Evolutionary conservation across 2,888 invertebrate genomes (phyloP), one percentile per base, ranked within the genome.

Genomic region (Clostera curtula): DNA sequence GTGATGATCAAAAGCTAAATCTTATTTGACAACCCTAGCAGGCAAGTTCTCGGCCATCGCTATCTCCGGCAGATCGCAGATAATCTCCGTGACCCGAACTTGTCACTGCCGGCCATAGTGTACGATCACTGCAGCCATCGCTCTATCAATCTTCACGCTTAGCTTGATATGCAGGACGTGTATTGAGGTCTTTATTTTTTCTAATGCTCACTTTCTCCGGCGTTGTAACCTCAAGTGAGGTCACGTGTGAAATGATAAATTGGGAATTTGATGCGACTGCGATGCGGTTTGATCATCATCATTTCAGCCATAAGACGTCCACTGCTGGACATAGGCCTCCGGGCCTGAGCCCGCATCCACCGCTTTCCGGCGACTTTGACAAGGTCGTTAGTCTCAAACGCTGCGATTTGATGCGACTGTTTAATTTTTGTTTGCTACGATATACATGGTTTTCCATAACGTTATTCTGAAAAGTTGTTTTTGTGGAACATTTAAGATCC

Each of bases 51-150:
- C 29, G 49, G 46, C 27, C 40, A 36, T 23, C 23, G 31, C 19
- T 34, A 35, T 41, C 45, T 38, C 36, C 34, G n/a, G n/a, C 48
- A 57, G 46, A 55, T 62, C 40, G 37, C 43, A 43, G 57, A 59
- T 55, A 37, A 56, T 56, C 56, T 44, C 25, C 26, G 34, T 48
- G 52, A 56, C 55, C 51, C 44, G 37, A 37, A 42, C 39, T 36
- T 47, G 52, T 52, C 47, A 46, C 38, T 39, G 41, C 36, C 41
- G 41, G 32, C 40, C 49, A 51, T 55, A 54, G 40, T 41, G 42
- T 49, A 55, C 51, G 32, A 49, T 36, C 40, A 44, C 34, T 40
- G 52, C 51, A 61, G 57, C 57, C 41, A 49, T 60, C 52, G 44
- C 42, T 43, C 38, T 40, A 50, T 58, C 49, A 49, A 49, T 56